phyloP scores from a whole-genome alignment of 2,113 vertebrate genomes.

The Saguinus imperator region DNA sequence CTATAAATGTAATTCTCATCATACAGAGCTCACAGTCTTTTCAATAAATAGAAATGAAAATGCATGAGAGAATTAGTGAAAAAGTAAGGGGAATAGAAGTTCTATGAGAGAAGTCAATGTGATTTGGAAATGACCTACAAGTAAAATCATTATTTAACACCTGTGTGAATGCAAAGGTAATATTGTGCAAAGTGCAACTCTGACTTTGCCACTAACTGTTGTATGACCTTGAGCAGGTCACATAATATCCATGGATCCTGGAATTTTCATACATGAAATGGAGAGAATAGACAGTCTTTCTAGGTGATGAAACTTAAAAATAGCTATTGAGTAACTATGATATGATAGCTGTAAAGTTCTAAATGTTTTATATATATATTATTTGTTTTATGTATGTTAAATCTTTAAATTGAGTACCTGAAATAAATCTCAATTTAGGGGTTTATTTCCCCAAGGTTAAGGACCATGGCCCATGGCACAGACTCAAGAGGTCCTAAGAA shows the following conservation, averaged over 20 bases:
- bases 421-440: no score
- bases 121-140: background rate
- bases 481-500: no score
- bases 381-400: no score
- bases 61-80: background rate
- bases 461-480: no score
- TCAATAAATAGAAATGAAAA: slow-evolving; percentile 50
- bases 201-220: background rate
- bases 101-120: background rate
- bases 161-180: background rate
- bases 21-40: background rate
- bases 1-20: background rate
- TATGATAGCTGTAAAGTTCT: background rate
- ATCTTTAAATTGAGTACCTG: no score
- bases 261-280: background rate
- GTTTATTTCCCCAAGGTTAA: no score
- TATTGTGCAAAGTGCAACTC: background rate
- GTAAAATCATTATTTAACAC: background rate
- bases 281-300: background rate
- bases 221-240: background rate
- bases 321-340: background rate
- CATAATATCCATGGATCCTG: background rate
- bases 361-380: background rate
- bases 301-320: background rate
- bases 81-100: background rate